Base-by-base conservation (phyloP, 2,797 vertebrate genomes). In the Chromobotia macracanthus region DNA sequence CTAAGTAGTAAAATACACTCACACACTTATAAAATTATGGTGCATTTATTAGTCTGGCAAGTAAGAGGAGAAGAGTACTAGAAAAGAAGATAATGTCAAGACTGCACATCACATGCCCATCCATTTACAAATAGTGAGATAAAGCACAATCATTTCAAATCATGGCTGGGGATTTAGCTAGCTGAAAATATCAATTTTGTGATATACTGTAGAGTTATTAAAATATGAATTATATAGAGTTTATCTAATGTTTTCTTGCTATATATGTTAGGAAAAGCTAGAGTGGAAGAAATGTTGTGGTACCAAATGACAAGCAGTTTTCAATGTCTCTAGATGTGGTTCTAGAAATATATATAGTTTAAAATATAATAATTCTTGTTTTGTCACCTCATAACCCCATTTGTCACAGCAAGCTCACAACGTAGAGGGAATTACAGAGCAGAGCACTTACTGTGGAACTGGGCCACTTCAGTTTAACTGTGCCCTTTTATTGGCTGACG, bases 1-100 rank as follows among this genome's bases (percentile, higher is more conserved):
- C 58, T 31, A 71, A 58, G 86, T 88, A 48, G 89, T 89, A 87
- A 89, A 81, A 88, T 10, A 44, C 88, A 55, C 86, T 71, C 82
- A 64, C 50, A 83, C 83, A 79, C 84, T 81, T 89, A 13, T 88
- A 90, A 9, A 44, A 44, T 44, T 44, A 44, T 44, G 41, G 41
- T 8, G 13, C 80, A 41, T 78, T 83, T 80, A 61, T 64, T 83
- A 25, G 44, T 55, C 21, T 31, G 12, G 8, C 55, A 58, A 80
- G 48, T 66, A 69, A 55, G 19, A 60, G 1, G n/a, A 70, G 35
- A 38, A 44, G 60, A 35, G 23, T 3, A 10, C 38, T 0, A 28
- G 15, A 6, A 38, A 38, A 38, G 16, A 66, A 56, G 66, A 35
- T 44, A 21, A 38, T 35, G n/a, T 25, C 65, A 28, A 50, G 19